phyloP scores from a whole-genome alignment of 2,113 vertebrate genomes.

The Dunckerocampus dactyliophorus region DNA sequence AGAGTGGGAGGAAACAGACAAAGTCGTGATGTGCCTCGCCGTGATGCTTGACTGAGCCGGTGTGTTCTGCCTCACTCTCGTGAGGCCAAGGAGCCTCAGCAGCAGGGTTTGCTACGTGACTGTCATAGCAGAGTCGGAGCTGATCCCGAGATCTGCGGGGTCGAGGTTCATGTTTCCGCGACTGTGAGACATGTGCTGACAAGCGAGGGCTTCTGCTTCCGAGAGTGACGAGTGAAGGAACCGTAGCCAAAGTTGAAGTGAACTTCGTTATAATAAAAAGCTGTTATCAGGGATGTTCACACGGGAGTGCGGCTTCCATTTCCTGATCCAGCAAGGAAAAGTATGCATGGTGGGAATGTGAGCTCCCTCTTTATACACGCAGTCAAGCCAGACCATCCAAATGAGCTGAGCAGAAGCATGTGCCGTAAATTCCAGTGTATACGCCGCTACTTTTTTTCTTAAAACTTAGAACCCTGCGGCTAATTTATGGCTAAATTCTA shows the following conservation, averaged over 20 bases:
- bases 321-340: too few relatives aligned
- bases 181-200: slow-evolving; percentile 48
- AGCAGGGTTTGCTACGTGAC: slow-evolving; percentile 22
- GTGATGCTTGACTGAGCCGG: neutral
- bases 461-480: too few relatives aligned
- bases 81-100: slow-evolving; percentile 3
- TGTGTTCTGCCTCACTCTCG: slow-evolving; percentile 6
- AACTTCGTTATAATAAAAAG: too few relatives aligned
- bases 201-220: slow-evolving; percentile 34
- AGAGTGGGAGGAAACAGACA: neutral
- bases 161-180: slow-evolving; percentile 59
- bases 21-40: neutral
- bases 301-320: too few relatives aligned
- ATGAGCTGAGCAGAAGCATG: too few relatives aligned
- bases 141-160: slow-evolving; percentile 34
- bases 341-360: too few relatives aligned
- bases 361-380: too few relatives aligned
- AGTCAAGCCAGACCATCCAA: too few relatives aligned
- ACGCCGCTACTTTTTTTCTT: too few relatives aligned
- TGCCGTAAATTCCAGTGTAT: too few relatives aligned
- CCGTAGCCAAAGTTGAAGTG: neutral
- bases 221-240: slow-evolving; percentile 35
- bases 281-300: too few relatives aligned
- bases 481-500: too few relatives aligned
- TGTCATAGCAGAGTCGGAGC: slow-evolving; percentile 38